Evolutionary conservation across 1,140 invertebrate genomes (phyloP).

Genomic region (Pinna nobilis): DNA sequence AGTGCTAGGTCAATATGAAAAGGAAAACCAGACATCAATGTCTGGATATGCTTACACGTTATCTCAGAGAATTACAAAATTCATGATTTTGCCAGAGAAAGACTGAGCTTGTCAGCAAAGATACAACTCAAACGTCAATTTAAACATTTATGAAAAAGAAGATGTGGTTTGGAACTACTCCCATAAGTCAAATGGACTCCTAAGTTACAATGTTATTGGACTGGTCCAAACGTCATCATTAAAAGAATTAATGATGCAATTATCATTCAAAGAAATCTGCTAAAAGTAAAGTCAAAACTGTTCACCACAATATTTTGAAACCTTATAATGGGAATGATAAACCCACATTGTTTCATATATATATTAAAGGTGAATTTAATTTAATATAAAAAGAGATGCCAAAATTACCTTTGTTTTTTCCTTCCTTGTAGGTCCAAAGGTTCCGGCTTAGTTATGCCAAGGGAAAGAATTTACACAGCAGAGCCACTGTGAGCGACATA

Average conservation of each 20-base stretch:
- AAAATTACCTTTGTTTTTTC: no score
- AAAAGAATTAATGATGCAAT: constrained; percentile 4
- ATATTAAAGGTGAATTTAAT: no score
- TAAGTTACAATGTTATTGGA: background rate
- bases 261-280: background rate
- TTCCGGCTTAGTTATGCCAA: background rate
- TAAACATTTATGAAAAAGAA: background rate
- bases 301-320: constrained; percentile 13
- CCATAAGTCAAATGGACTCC: background rate
- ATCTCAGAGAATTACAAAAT: background rate
- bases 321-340: background rate
- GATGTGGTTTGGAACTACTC: background rate
- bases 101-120: background rate
- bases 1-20: constrained; percentile 4
- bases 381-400: no score
- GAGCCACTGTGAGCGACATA: background rate
- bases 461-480: background rate
- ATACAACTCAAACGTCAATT: background rate
- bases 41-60: constrained; percentile 7
- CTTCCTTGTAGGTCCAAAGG: background rate
- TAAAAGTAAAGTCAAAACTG: no score
- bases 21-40: background rate
- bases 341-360: background rate
- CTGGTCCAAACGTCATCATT: background rate
- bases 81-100: background rate